Base-by-base conservation (phyloP, 2,113 vertebrate species). In the Scortum barcoo region DNA sequence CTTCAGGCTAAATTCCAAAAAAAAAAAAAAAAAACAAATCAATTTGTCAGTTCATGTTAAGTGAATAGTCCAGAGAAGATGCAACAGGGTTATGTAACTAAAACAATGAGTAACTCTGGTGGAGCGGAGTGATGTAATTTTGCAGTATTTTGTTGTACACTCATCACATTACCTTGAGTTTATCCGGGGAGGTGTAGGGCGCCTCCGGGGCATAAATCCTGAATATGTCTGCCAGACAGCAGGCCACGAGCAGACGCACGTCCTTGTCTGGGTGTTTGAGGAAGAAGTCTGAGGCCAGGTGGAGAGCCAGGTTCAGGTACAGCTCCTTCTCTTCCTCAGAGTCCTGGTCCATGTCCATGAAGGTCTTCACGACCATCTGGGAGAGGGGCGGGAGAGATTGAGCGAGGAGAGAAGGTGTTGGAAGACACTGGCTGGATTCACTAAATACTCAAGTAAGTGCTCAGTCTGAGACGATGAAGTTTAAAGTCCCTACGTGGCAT, bases 261-360 rank as follows among this genome's bases (percentile, higher is more conserved):
- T 99, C 98, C 94, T 99, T 99, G 93, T 99, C 98, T 3, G 98
- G 98, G 90, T 99, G 98, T 87, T 99, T 99, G 82, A 99, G 97
- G 83, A 99, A 99, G 93, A 99, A 99, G 88, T 99, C 98, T 38
- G 98, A 99, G 80, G 98, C 98, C 89, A 99, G 95, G 90, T 99
- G 98, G 82, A 99, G 96, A 51, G 98, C 98, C 77, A 99, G 93
- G 90, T 99, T 99, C 80, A 99, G 91, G 86, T 99, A 99, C 13
- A 98, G 96, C 84, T 99, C 97, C 92, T 99, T 99, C 93, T 99
- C 98, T 91, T 99, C 98, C 95, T 99, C 98, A 1, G 98, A 99
- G 87, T 99, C 98, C 92, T 99, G 98, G 93, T 99, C 98, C 98
- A 99, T 99, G 93, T 99, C 98, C 98, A 99, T 99, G 92, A 99